A percentile compares a stretch with the other conserved stretches of the same genome.
phyloP scores from a whole-genome alignment of 2,113 vertebrate species.

The Oxyruncus cristatus region DNA sequence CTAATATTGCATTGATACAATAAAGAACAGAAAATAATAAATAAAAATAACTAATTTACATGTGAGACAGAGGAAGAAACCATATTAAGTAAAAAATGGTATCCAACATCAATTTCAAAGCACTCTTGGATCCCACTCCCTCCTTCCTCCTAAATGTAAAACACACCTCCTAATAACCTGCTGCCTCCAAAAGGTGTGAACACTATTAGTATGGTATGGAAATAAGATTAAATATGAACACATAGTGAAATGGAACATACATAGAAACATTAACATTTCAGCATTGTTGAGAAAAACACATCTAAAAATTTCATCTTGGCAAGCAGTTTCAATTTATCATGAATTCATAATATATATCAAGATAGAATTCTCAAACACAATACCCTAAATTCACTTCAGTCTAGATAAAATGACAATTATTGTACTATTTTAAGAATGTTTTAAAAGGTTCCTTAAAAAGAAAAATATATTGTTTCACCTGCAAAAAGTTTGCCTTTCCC shows the following conservation, averaged over 20 bases:
- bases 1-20: background rate
- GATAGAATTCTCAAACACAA: background rate
- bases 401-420: background rate
- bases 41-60: background rate
- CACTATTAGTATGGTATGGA: background rate
- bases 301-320: background rate
- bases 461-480: background rate
- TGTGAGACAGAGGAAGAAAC: background rate
- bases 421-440: background rate
- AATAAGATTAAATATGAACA: background rate
- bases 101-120: background rate
- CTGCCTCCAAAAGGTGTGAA: background rate
- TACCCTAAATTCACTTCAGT: background rate
- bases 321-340: background rate
- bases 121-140: background rate
- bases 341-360: background rate
- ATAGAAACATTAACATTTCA: background rate
- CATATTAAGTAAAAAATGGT: background rate
- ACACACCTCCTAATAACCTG: background rate
- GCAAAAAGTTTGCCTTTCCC: background rate
- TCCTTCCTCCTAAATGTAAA: background rate
- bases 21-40: background rate
- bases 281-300: background rate
- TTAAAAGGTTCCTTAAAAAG: background rate
- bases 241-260: background rate